These are phyloP conservation scores for Diachrysia chrysitis DNA, from an alignment of 2,888 invertebrate genomes.

Conservation along the genomic window DNA sequence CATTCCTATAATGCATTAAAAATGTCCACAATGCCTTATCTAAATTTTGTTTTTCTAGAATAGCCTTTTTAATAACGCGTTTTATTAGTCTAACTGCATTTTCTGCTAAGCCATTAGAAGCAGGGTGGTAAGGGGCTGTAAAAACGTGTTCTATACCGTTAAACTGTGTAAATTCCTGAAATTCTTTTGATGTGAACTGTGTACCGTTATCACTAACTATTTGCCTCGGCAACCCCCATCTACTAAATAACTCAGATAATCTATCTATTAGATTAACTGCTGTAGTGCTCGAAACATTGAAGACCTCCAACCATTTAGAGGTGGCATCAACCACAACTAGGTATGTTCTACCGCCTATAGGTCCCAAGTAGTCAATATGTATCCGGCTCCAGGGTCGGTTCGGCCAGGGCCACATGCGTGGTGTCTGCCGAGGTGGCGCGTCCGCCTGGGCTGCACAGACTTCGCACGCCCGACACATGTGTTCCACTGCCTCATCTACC, in stretches of 20 bases:
- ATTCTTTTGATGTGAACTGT: slow-evolving; percentile 7
- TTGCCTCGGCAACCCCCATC: slow-evolving; percentile 18
- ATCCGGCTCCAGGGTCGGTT: slow-evolving; percentile 14
- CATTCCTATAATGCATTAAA: background rate
- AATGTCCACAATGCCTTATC: background rate
- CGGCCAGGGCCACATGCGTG: slow-evolving; percentile 14
- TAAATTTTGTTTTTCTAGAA: background rate
- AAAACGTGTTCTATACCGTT: slow-evolving; percentile 6
- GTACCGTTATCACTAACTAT: slow-evolving; percentile 18
- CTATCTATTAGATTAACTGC: slow-evolving; percentile 1
- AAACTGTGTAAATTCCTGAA: background rate
- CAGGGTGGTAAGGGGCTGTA: slow-evolving; percentile 14
- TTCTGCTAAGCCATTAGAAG: slow-evolving; percentile 11
- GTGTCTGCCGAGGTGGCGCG: background rate
- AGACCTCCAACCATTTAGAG: slow-evolving; percentile 11
- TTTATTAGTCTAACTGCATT: slow-evolving; percentile 15
- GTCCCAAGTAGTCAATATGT: slow-evolving; percentile 17
- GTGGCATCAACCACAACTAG: slow-evolving; percentile 15
- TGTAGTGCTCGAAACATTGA: background rate
- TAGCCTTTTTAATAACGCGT: slow-evolving; percentile 14
- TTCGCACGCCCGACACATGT: background rate
- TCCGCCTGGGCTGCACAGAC: slow-evolving; percentile 10
- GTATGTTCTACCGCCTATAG: slow-evolving; percentile 11
- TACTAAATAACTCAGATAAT: slow-evolving; percentile 15
- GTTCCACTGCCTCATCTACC: slow-evolving; percentile 2